phyloP scores from a whole-genome alignment of 1,140 invertebrate species.

The Lineus longissimus region DNA sequence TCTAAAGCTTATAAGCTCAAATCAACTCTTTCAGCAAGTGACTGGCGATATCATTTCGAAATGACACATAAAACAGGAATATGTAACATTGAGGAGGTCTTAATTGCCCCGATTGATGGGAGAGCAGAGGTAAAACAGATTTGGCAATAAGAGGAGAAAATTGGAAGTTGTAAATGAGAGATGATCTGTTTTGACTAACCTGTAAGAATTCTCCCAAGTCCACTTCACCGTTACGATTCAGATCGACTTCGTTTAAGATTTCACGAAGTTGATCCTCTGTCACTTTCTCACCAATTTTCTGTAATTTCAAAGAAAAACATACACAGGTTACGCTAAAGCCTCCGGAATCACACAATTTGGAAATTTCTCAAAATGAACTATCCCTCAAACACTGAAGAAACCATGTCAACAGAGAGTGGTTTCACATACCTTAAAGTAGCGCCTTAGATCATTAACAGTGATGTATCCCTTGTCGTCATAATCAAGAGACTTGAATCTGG shows the following conservation, averaged over 20 bases:
- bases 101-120: too few relatives aligned
- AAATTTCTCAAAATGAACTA: not conserved
- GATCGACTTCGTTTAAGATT: slow-evolving; percentile 95
- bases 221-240: slow-evolving; percentile 98
- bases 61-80: too few relatives aligned
- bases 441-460: slow-evolving; percentile 92
- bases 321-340: not conserved
- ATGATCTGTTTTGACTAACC: too few relatives aligned
- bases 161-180: too few relatives aligned
- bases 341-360: not conserved
- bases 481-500: slow-evolving; percentile 92
- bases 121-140: too few relatives aligned
- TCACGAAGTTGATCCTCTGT: slow-evolving; percentile 94
- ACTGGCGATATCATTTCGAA: too few relatives aligned
- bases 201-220: slow-evolving; percentile 98
- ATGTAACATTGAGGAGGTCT: too few relatives aligned
- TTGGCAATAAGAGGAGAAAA: too few relatives aligned
- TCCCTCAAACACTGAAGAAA: not conserved
- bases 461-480: slow-evolving; percentile 96
- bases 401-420: not conserved
- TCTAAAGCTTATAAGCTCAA: too few relatives aligned
- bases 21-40: too few relatives aligned
- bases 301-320: slow-evolving; percentile 31
- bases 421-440: slow-evolving; percentile 80
- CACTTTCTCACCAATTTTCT: slow-evolving; percentile 87